Evolutionary conservation across 2,113 vertebrate genomes (phyloP), one percentile per base, ranked within the genome.

Genomic region (Mormyrus iriodes): DNA sequence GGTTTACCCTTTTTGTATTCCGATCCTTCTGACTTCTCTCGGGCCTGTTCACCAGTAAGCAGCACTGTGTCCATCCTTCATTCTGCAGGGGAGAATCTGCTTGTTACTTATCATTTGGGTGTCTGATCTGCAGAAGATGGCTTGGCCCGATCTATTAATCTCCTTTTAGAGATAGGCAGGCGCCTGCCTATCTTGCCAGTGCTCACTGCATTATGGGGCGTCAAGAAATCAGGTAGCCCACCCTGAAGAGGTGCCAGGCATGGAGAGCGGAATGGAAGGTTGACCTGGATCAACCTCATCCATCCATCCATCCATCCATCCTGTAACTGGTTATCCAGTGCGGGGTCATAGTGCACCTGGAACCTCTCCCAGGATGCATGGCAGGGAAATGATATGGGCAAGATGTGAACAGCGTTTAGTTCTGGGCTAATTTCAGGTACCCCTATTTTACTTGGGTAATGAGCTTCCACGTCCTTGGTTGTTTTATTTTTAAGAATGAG

Each of bases 41-140:
- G 3, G 53, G 19, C 86, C 35, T 44, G 58, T n/a, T 73, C 46
- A 4, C 65, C 13, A 73, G 24, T 84, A 84, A 84, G 42, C 42
- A 48, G 39, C 82, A 13, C 5, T n/a, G 42, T 84, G 82, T 84
- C 82, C 19, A 27, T 42, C 42, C 24, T 27, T 76, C 4, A 7
- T 73, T 69, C 58, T 35, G 58, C 51, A 65, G 76, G 42, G 76
- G 31, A 9, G 21, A 84, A 48, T 84, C 44, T 84, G 17, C 73
- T 79, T 39, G 82, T 84, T 42, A n/a, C 82, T 48, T 42, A 84
- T 84, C 44, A 69, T 21, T 4, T 19, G 8, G 44, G 44, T 46
- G 19, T 48, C 44, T 88, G 61, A 88, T 88, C 65, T 27, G 87
- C 42, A 35, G 55, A 65, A 46, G 86, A 88, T 42, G 39, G 44